A percentile compares a stretch with the other conserved stretches of the same genome.
Conservation (phyloP, 92 coral and sea anemone species). For the Epizoanthus illoricatus region DNA sequence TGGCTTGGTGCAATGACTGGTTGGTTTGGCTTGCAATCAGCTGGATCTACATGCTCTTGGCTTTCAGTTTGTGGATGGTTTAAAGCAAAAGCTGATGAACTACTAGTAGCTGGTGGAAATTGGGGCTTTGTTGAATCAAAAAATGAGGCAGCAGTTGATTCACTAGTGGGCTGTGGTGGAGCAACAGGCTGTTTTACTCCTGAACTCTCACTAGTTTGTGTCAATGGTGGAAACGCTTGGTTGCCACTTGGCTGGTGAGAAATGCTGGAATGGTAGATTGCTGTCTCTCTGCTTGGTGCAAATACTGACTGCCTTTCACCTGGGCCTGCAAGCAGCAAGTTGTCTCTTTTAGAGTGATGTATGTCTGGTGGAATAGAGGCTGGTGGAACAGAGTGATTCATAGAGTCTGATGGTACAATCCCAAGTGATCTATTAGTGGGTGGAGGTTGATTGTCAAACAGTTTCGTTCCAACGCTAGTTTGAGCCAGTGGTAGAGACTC, state of each 20-base stretch:
- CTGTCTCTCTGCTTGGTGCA: no score
- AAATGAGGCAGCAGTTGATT: not conserved
- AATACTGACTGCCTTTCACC: no score
- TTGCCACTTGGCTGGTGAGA: no score
- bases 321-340: not conserved
- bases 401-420: not conserved
- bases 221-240: no score
- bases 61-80: no score
- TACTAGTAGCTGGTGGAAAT: no score
- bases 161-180: not conserved
- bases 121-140: no score
- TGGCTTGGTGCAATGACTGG: no score
- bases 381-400: not conserved
- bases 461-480: not conserved
- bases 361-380: not conserved
- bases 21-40: no score
- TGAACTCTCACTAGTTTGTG: not conserved
- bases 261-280: no score
- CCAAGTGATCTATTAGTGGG: not conserved
- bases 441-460: not conserved
- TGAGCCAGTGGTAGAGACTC: not conserved
- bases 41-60: no score
- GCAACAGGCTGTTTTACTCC: not conserved
- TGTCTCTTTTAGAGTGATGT: not conserved
- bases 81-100: no score